Evolutionary conservation across 2,113 vertebrate genomes (phyloP).

Genomic region (Vimba vimba): DNA sequence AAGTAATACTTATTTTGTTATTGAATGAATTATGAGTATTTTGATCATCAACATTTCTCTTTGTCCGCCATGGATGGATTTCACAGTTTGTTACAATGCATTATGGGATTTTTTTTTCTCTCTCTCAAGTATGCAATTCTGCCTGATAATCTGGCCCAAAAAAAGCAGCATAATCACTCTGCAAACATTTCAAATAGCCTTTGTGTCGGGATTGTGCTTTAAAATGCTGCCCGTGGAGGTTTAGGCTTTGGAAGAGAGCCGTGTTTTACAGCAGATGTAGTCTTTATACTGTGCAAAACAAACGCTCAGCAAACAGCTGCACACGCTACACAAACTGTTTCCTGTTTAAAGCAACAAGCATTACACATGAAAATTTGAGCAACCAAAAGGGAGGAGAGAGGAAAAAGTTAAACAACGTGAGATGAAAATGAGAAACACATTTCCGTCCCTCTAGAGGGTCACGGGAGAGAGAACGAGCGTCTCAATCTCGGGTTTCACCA

Average conservation of each 20-base stretch:
- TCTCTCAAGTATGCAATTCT: not conserved
- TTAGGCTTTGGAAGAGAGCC: not conserved
- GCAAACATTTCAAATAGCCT: not conserved
- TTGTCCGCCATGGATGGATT: not conserved
- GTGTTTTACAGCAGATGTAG: not conserved
- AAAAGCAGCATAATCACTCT: not conserved
- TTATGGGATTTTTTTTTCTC: not conserved
- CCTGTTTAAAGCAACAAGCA: slow-evolving; percentile 19
- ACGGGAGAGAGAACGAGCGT: slow-evolving; percentile 49
- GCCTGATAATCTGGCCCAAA: not conserved
- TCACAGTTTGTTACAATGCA: too few relatives aligned
- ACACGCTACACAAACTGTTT: not conserved
- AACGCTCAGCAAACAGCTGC: not conserved
- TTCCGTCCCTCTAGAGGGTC: slow-evolving; percentile 68
- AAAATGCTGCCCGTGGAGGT: not conserved
- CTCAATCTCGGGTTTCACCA: not conserved
- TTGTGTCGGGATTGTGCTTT: not conserved
- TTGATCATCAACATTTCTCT: not conserved
- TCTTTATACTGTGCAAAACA: not conserved
- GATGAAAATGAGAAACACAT: slow-evolving; percentile 74
- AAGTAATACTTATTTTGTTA: not conserved
- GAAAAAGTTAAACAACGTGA: slow-evolving; percentile 38
- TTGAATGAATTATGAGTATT: not conserved
- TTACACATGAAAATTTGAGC: slow-evolving; percentile 34
- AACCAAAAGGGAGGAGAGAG: slow-evolving; percentile 49